Conservation (phyloP, 1,140 invertebrate genomes). For the Bombus difficillimus region DNA sequence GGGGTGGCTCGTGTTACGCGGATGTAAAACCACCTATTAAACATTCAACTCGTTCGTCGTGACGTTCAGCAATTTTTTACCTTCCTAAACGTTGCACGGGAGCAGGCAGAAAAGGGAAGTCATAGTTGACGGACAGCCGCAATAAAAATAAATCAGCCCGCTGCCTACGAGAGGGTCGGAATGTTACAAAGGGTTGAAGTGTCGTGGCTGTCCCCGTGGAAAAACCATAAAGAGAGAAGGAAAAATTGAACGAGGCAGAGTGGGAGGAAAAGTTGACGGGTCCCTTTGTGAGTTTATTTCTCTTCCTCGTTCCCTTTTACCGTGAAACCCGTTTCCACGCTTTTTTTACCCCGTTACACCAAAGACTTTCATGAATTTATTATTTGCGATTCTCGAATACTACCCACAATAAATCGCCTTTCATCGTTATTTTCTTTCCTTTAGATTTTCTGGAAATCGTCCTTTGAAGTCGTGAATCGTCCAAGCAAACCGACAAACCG, state of each 20-base stretch:
- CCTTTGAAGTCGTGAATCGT: conserved; percentile 14
- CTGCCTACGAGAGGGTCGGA: neutral
- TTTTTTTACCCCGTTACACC: neutral
- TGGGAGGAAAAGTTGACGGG: neutral
- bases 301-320: neutral
- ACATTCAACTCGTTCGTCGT: conserved; percentile 20
- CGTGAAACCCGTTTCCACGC: neutral
- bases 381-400: conserved; percentile 17
- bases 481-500: neutral
- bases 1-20: conserved; percentile 30
- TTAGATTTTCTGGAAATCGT: neutral
- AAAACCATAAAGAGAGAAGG: neutral
- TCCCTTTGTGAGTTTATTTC: conserved; percentile 18
- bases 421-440: no score
- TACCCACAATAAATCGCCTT: no score
- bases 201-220: conserved; percentile 1
- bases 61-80: conserved; percentile 21
- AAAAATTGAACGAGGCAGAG: neutral
- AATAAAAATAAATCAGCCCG: conserved; percentile 50
- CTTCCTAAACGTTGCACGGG: conserved; percentile 22
- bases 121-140: conserved; percentile 38
- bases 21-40: conserved; percentile 48
- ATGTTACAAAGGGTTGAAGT: conserved; percentile 34
- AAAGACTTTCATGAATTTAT: conserved; percentile 5
- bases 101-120: conserved; percentile 16